These are phyloP conservation scores for Atrichornis clamosus DNA, from an alignment of 2,113 vertebrate species.

Conservation along the genomic window DNA sequence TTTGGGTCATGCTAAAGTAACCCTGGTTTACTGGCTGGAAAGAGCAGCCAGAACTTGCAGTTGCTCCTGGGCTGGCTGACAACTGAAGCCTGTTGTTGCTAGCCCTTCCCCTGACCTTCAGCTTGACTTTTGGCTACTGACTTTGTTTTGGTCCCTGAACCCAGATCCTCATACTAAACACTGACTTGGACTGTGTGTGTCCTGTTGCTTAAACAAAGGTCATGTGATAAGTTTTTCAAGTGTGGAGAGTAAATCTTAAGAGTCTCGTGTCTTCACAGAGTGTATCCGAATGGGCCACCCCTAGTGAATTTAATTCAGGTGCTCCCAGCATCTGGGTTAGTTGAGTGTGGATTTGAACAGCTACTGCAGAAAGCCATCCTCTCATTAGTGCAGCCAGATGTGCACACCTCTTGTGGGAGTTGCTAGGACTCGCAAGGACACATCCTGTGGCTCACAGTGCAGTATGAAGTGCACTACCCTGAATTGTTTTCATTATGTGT, in stretches of 20 bases:
- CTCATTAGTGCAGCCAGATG: background rate
- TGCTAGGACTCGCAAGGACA: background rate
- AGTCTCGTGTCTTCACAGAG: background rate
- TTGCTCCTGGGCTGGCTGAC: constrained; percentile 36
- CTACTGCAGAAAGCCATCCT: background rate
- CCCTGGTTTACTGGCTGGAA: background rate
- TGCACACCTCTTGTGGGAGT: background rate
- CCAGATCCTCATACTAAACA: background rate
- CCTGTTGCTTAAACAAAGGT: background rate
- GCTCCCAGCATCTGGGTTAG: background rate
- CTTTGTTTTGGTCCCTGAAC: constrained; percentile 21
- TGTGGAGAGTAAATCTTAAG: background rate
- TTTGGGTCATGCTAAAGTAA: constrained; percentile 33
- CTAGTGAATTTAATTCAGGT: background rate
- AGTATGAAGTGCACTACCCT: background rate
- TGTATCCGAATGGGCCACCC: background rate
- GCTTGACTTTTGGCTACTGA: constrained; percentile 7
- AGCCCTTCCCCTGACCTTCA: constrained; percentile 16
- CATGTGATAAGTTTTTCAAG: background rate
- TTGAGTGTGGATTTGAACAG: background rate
- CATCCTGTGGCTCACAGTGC: background rate
- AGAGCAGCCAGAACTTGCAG: constrained; percentile 7
- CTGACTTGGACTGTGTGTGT: background rate
- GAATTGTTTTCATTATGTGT: background rate
- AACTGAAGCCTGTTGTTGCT: background rate